These are phyloP conservation scores for Bergia puertoricense DNA, from an alignment of 92 coral and sea anemone species.

Conservation along the genomic window DNA sequence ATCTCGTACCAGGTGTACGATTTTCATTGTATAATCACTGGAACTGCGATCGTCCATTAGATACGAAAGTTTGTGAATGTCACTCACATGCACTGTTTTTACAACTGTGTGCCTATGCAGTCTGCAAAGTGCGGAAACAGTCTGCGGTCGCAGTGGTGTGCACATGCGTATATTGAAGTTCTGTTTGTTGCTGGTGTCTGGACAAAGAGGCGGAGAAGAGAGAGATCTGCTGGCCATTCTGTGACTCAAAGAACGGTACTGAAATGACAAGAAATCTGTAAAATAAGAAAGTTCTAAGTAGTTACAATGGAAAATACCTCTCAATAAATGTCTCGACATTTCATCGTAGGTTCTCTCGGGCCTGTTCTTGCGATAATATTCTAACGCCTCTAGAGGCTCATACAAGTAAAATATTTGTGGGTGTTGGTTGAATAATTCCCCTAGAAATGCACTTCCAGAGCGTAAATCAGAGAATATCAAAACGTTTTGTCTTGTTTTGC, in stretches of 20 bases:
- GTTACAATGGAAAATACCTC: conserved; percentile 86
- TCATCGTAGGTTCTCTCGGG: conserved; percentile 85
- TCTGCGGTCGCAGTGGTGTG: conserved; percentile 81
- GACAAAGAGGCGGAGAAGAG: conserved; percentile 92
- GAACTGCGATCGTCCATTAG: conserved; percentile 73
- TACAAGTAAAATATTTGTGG: conserved; percentile 78
- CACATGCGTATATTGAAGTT: conserved; percentile 78
- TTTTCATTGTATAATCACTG: conserved; percentile 73
- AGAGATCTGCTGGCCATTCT: conserved; percentile 86
- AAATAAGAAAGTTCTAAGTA: conserved; percentile 73
- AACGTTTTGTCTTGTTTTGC: conserved; percentile 81
- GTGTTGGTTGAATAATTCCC: conserved; percentile 90
- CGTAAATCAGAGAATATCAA: conserved; percentile 70
- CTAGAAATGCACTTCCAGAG: conserved; percentile 87
- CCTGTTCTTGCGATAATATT: conserved; percentile 82
- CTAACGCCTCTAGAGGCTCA: conserved; percentile 81
- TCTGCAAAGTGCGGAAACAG: conserved; percentile 81
- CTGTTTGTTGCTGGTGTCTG: conserved; percentile 60
- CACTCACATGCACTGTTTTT: conserved; percentile 73
- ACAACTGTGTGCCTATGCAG: conserved; percentile 86
- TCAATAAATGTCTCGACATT: conserved; percentile 81
- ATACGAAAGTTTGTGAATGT: conserved; percentile 80
- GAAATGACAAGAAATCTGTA: conserved; percentile 82
- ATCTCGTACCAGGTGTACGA: conserved; percentile 90
- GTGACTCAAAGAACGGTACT: conserved; percentile 82